Evolutionary conservation across 1,140 invertebrate genomes (phyloP).

Genomic region (Lepidurus apus): DNA sequence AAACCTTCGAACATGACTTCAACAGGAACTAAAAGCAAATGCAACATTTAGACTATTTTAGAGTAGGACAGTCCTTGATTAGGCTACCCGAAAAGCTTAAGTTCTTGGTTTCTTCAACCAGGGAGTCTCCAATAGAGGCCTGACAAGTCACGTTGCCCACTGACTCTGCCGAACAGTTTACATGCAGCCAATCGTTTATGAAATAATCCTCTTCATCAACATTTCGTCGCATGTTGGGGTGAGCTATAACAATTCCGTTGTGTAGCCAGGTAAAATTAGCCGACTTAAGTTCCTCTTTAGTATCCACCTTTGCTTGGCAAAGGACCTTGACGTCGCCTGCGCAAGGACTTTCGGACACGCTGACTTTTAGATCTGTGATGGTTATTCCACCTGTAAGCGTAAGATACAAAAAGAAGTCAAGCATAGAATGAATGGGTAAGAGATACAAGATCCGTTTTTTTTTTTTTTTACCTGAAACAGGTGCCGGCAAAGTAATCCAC

Average conservation of each 20-base stretch:
- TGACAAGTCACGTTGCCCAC: neutral
- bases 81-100: neutral
- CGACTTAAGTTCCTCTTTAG: neutral
- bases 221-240: neutral
- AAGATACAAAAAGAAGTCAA: neutral
- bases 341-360: neutral
- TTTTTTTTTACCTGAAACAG: neutral
- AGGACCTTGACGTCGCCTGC: neutral
- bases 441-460: neutral
- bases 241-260: neutral
- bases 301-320: neutral
- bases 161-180: neutral
- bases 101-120: neutral
- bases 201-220: neutral
- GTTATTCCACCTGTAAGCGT: neutral
- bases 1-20: neutral
- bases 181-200: neutral
- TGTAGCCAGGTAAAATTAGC: neutral
- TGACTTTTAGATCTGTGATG: neutral
- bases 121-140: neutral
- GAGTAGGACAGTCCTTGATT: neutral
- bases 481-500: neutral
- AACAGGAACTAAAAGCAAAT: neutral
- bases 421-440: neutral
- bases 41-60: neutral